Evolutionary conservation across 2,797 vertebrate species (phyloP), one percentile per base, ranked within the genome.

Genomic region (Cossypha caffra): DNA sequence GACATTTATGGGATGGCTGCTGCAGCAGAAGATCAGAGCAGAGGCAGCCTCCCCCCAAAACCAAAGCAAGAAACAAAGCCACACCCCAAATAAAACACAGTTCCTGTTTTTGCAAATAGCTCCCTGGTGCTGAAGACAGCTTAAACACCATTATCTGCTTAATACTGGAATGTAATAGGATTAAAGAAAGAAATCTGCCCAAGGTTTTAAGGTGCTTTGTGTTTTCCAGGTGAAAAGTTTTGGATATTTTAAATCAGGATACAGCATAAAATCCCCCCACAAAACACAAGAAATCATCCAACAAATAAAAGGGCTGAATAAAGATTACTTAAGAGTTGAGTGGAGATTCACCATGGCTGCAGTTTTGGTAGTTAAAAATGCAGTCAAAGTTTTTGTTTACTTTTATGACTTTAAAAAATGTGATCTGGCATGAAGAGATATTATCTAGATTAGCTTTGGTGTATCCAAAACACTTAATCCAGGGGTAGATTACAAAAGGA

Each of bases 71-170:
- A 28, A 37, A 25, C 54, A 58, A 81, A 90, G 76, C 38, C 26
- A 55, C 54, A 26, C 2, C 5, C 47, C 11, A 6, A 43, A 38
- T 19, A 48, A 75, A 87, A 40, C 28, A 58, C 40, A 17, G 35
- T 23, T 84, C 33, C 58, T 76, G 9, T 33, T 63, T 61, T 54
- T 45, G 16, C 61, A 79, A 61, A 29, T 6, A 58, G 47, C 72
- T 62, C 37, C 24, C 45, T 67, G 69, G 57, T 1, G 0, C 29
- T 71, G 37, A 48, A 69, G 48, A 33, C 29, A 71, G 20, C 42
- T 88, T 72, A 90, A 89, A 86, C 43, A 81, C 16, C 40, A 47
- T 82, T 43, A 92, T 77, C 92, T 78, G 43, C 61, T 89, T 91
- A 92, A 93, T 11, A 19, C 54, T 48, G 29, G 12, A 28, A 17